Evolutionary conservation across 2,888 invertebrate species (phyloP).

Genomic region (Acrobeloides nanus): DNA sequence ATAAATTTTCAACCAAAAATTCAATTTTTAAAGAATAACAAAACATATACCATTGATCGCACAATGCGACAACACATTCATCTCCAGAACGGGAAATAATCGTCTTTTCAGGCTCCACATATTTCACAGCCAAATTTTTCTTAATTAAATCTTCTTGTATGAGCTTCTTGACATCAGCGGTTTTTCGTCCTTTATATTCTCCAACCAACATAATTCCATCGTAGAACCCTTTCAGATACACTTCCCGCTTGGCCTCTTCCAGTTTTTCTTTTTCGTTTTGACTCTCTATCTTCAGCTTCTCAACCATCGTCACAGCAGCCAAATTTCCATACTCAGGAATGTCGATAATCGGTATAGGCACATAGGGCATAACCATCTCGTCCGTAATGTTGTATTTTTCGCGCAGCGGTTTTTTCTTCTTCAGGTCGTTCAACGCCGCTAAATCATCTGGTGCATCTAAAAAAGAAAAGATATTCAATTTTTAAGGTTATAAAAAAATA

Average conservation of each 20-base stretch:
- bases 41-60: slow-evolving; percentile 91
- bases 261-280: slow-evolving; percentile 91
- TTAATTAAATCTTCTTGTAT: slow-evolving; percentile 64
- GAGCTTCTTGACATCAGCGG: slow-evolving; percentile 85
- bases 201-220: slow-evolving; percentile 71
- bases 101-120: slow-evolving; percentile 86
- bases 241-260: slow-evolving; percentile 84
- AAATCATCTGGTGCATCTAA: slow-evolving; percentile 98
- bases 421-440: slow-evolving; percentile 84
- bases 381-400: slow-evolving; percentile 83
- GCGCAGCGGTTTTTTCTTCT: slow-evolving; percentile 71
- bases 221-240: slow-evolving; percentile 92
- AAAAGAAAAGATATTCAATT: no score
- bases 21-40: background rate
- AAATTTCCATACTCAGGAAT: slow-evolving; percentile 66
- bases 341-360: slow-evolving; percentile 77
- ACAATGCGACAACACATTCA: slow-evolving; percentile 94
- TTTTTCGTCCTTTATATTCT: slow-evolving; percentile 76
- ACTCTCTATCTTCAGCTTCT: slow-evolving; percentile 81
- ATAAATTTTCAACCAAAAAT: slow-evolving; percentile 1
- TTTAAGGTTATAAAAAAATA: no score
- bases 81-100: slow-evolving; percentile 87
- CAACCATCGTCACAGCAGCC: slow-evolving; percentile 27
- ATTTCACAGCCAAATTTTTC: slow-evolving; percentile 56
- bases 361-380: slow-evolving; percentile 68